phyloP scores from a whole-genome alignment of 2,888 invertebrate genomes.

The Drosophila kambysellisi region DNA sequence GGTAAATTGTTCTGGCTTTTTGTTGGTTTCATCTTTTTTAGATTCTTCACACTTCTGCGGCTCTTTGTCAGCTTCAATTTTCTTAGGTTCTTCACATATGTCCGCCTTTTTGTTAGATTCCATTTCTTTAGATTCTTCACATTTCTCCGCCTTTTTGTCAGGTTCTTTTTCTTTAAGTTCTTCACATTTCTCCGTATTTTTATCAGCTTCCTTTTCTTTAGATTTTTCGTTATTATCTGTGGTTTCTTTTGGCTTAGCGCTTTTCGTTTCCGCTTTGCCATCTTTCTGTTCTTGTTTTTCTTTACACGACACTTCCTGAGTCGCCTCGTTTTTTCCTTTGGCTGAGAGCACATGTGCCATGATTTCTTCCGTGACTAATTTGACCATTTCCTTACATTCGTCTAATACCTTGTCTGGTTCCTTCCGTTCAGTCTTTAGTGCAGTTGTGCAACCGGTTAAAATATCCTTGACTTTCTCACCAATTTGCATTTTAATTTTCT shows the following conservation, averaged over 20 bases:
- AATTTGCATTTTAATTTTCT: slow-evolving; percentile 4
- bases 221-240: neutral
- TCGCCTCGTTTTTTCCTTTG: neutral
- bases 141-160: neutral
- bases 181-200: neutral
- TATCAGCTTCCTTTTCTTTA: neutral
- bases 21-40: neutral
- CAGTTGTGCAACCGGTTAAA: slow-evolving; percentile 11
- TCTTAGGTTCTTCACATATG: neutral
- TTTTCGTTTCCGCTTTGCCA: neutral
- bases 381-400: slow-evolving; percentile 16
- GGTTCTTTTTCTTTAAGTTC: neutral
- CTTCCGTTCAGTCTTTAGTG: neutral
- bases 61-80: neutral
- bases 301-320: neutral
- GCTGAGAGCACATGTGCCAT: neutral
- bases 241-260: neutral
- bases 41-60: neutral
- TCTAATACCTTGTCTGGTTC: neutral
- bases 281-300: neutral
- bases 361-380: neutral
- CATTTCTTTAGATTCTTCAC: neutral
- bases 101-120: slow-evolving; percentile 5
- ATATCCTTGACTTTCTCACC: slow-evolving; percentile 9
- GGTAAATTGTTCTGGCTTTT: neutral